Evolutionary conservation across 2,113 vertebrate genomes (phyloP).

Genomic region (Pristiophorus japonicus): DNA sequence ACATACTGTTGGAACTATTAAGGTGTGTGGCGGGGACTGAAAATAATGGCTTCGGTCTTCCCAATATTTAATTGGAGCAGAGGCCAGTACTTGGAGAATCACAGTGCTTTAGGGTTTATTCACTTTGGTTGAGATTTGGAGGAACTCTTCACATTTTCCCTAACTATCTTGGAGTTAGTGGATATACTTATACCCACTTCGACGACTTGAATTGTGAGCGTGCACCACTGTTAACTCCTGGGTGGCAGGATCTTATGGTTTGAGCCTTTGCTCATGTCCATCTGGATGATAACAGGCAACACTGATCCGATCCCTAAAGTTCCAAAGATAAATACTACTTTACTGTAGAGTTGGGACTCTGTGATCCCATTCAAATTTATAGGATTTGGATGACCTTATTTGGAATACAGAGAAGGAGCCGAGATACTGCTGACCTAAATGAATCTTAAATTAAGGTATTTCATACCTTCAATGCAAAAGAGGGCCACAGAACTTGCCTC

Average conservation of each 20-base stretch:
- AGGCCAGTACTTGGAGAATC: background rate
- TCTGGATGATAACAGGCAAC: background rate
- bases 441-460: background rate
- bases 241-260: background rate
- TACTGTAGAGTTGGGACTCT: background rate
- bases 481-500: background rate
- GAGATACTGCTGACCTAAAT: background rate
- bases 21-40: no score
- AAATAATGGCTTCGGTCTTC: no score
- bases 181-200: background rate
- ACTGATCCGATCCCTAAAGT: background rate
- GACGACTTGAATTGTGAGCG: background rate
- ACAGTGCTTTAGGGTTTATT: background rate
- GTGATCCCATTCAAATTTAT: background rate
- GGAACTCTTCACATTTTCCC: background rate
- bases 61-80: no score
- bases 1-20: no score
- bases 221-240: background rate
- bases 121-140: background rate
- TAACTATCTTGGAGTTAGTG: background rate
- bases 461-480: background rate
- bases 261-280: background rate
- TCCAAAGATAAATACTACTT: background rate
- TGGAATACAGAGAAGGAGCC: background rate
- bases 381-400: background rate